phyloP scores from a whole-genome alignment of 2,888 invertebrate species.

The Busseola fusca region DNA sequence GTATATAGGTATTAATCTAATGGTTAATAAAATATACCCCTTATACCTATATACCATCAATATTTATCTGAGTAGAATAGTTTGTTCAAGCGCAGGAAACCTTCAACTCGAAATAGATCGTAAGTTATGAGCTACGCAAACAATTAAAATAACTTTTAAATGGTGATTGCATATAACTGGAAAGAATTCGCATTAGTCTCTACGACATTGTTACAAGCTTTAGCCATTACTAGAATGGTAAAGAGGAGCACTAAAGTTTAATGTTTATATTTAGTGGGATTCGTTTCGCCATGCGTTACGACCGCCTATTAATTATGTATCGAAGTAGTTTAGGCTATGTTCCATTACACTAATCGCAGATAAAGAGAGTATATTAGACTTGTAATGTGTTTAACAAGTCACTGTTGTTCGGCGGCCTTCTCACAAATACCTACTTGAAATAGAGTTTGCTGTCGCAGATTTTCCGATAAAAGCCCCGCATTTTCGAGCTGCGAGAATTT shows the following conservation, averaged over 20 bases:
- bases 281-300: slow-evolving; percentile 54
- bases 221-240: slow-evolving; percentile 84
- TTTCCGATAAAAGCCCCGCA: slow-evolving; percentile 48
- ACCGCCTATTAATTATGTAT: slow-evolving; percentile 56
- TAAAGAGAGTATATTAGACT: slow-evolving; percentile 47
- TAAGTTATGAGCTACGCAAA: slow-evolving; percentile 66
- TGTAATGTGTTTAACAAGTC: slow-evolving; percentile 48
- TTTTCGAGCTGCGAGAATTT: slow-evolving; percentile 52
- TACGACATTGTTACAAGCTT: slow-evolving; percentile 83
- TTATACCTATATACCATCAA: slow-evolving; percentile 39
- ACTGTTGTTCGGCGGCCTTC: slow-evolving; percentile 41
- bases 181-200: slow-evolving; percentile 72
- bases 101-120: slow-evolving; percentile 62
- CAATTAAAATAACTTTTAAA: slow-evolving; percentile 76
- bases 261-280: slow-evolving; percentile 79
- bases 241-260: slow-evolving; percentile 80
- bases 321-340: slow-evolving; percentile 51
- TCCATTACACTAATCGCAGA: slow-evolving; percentile 60
- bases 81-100: slow-evolving; percentile 45
- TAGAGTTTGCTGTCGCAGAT: slow-evolving; percentile 45
- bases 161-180: slow-evolving; percentile 70
- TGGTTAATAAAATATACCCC: no score
- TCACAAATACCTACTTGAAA: slow-evolving; percentile 57
- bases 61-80: slow-evolving; percentile 47
- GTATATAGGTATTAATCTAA: no score